Evolutionary conservation across 2,888 invertebrate genomes (phyloP).

Genomic region (Dicycla oo): DNA sequence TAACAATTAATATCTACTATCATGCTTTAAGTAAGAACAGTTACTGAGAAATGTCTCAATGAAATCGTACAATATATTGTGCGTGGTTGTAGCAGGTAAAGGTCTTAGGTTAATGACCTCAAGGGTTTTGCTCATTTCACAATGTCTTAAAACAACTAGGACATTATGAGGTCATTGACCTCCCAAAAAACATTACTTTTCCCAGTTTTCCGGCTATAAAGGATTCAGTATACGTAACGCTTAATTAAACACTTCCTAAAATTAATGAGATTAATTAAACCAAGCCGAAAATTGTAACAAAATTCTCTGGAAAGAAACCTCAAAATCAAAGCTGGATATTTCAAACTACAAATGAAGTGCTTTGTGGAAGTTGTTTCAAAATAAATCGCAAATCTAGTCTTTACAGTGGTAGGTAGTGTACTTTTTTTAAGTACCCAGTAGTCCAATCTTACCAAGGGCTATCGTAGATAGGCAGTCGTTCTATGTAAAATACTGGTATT

Average conservation of each 20-base stretch:
- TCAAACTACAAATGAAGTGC: background rate
- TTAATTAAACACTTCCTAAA: background rate
- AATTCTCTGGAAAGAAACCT: background rate
- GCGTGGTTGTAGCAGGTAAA: background rate
- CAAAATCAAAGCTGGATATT: background rate
- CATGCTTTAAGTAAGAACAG: too few relatives aligned
- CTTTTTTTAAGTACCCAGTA: background rate
- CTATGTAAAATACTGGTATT: too few relatives aligned
- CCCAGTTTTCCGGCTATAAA: background rate
- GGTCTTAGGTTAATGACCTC: background rate
- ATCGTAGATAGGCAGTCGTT: too few relatives aligned
- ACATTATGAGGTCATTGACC: background rate
- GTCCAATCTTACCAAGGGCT: too few relatives aligned
- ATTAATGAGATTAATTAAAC: conserved; percentile 23
- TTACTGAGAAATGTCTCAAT: background rate
- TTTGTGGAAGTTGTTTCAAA: background rate
- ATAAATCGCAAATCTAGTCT: too few relatives aligned
- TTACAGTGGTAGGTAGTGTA: too few relatives aligned
- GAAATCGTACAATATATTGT: background rate
- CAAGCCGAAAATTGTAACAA: background rate
- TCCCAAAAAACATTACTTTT: background rate
- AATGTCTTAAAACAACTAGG: background rate
- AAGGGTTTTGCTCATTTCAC: background rate
- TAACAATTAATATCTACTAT: background rate
- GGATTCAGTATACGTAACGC: background rate